Base-by-base conservation (phyloP, 2,888 invertebrate species). In the Chorisops tibialis region DNA sequence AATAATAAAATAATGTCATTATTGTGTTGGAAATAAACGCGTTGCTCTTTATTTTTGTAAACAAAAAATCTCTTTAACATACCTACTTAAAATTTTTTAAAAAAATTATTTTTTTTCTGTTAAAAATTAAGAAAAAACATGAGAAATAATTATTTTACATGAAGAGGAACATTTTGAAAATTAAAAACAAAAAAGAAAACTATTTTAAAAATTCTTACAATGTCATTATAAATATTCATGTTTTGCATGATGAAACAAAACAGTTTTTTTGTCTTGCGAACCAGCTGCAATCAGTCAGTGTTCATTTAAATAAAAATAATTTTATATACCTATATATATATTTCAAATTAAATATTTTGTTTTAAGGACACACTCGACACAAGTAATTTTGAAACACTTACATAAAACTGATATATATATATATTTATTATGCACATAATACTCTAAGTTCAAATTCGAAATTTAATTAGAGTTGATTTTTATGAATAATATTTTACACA, bases 201-300 rank as follows among this genome's bases (percentile, higher is more conserved):
- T n/a, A n/a, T n/a, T n/a, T n/a, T n/a, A n/a, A n/a, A n/a, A n/a
- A n/a, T n/a, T 56, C 38, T 39, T 39, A 39, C 24, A 56, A 45
- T 38, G n/a, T 52, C 16, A 50, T 50, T 24, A 30, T 5, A 45
- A 56, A 59, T 38, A 60, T 51, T 51, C 64, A 58, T 62, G 59
- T 64, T 64, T 61, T 64, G 64, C 64, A 64, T 64, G 64, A 61
- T 50, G 22, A 62, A 48, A 61, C 18, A 41, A 56, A 43, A 56
- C 43, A 58, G 39, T 63, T 56, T 65, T n/a, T 62, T 59, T 60
- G 63, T 64, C 63, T 65, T 68, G 65, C 67, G 67, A 70, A 70
- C 70, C 70, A 69, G 70, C 70, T 70, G 70, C 70, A 70, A 67
- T 70, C 70, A 69, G 67, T 69, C 68, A 68, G 67, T 62, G 66